Evolutionary conservation across 1,140 invertebrate genomes (phyloP), one percentile per base, ranked within the genome.

Genomic region (Andrena cerasifolii): DNA sequence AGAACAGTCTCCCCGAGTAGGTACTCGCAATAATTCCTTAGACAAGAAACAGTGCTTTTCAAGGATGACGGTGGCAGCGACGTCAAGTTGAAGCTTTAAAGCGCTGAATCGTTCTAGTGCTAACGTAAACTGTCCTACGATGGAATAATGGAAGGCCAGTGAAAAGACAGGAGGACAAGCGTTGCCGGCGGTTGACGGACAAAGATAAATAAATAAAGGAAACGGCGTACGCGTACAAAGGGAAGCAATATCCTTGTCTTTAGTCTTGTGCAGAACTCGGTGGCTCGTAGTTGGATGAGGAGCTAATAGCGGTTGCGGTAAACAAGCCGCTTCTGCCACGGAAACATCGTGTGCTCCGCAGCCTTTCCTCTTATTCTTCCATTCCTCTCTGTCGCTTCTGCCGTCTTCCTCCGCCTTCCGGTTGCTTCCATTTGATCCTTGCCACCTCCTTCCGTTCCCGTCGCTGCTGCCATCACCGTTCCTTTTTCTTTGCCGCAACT

Each of bases 201-300:
- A 82, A 90, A 90, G 89, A 90, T 89, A 89, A 90, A 90, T 90
- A 90, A 89, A 87, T 85, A 84, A 84, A 87, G 87, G 83, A 89
- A 89, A 90, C 84, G 78, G 82, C 68, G 83, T 77, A 75, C 71
- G 79, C 76, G 67, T 78, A 87, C 86, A 89, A 87, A 89, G 88
- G 82, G 86, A 88, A 86, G 88, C 85, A 89, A 90, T 89, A 90
- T 90, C 87, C 86, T 82, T 77, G 79, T 75, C 83, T 87, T 82
- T 83, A 80, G 74, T 75, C 66, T 67, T 24, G 71, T 26, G 54
- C 75, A 53, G 51, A 74, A 67, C 67, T 59, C 58, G 31, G 67
- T 54, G 58, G 59, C 68, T 74, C 67, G 63, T 70, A 78, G 72
- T 45, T 63, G 80, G 68, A 83, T 70, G 65, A 73, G 77, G 72